A percentile compares a stretch with the other conserved stretches of the same genome.
These are phyloP conservation scores for Listronotus bonariensis DNA, from an alignment of 1,140 invertebrate species.

Conservation along the genomic window DNA sequence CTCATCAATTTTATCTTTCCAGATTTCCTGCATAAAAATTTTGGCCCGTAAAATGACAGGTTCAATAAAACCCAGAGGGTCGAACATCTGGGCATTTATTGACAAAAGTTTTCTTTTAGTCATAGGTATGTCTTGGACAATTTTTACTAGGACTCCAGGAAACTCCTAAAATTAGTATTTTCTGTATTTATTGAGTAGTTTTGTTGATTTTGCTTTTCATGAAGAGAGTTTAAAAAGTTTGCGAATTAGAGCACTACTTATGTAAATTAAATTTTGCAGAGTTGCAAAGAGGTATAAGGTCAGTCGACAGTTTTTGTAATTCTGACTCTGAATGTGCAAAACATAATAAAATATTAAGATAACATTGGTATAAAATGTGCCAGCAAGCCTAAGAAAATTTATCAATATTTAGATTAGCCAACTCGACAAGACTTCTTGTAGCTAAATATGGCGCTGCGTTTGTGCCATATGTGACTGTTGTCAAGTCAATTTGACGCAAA, in stretches of 20 bases:
- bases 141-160: too few species aligned
- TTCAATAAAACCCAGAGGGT: too few species aligned
- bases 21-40: conserved; percentile 1
- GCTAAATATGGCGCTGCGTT: conserved; percentile 47
- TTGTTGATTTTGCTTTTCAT: too few species aligned
- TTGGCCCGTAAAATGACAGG: too few species aligned
- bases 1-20: not conserved
- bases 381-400: conserved; percentile 43
- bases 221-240: too few species aligned
- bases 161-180: too few species aligned
- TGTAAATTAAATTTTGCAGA: too few species aligned
- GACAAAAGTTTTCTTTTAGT: conserved; percentile 38
- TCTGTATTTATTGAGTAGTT: too few species aligned
- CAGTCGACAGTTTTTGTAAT: too few species aligned
- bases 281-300: too few species aligned
- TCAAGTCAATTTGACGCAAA: conserved; percentile 38
- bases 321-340: conserved; percentile 13
- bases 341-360: conserved; percentile 56
- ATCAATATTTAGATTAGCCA: conserved; percentile 46
- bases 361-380: conserved; percentile 50
- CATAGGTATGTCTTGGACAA: conserved; percentile 30
- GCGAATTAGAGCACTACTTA: too few species aligned
- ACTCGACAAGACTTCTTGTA: conserved; percentile 39
- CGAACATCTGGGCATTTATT: too few species aligned
- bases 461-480: conserved; percentile 51